Evolutionary conservation across 2,888 invertebrate genomes (phyloP), one percentile per base, ranked within the genome.

Genomic region (Dilophus febrilis): DNA sequence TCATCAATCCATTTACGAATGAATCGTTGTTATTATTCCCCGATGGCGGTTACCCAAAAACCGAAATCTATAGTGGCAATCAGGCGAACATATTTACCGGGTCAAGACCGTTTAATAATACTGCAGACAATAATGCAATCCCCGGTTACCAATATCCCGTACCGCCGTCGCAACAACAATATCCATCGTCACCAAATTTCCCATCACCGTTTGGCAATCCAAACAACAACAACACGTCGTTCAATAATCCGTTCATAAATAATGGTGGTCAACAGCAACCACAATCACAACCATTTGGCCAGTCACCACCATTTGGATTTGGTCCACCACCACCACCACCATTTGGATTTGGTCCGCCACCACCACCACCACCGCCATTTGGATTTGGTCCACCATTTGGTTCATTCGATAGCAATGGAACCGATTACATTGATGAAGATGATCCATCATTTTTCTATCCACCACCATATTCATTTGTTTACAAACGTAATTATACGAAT

Each of bases 371-470:
- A 11, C 38, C 29, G 17, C 27, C 37, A 10, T 17, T 26, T 18
- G 31, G 40, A 7, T 49, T 53, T 38, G 48, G 51, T 14, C 66
- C 69, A 53, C 51, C 52, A 37, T 71, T 71, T 62, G 66, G 68
- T 58, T 66, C 66, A 63, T 45, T 49, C 19, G 79, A 79, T 56
- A 77, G 76, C 53, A 81, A 78, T 64, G 71, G 72, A 50, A 72
- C 78, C 45, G 82, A 82, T 55, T 73, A 77, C 49, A 77, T 81
- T 65, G 85, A 86, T 68, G 85, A 84, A 65, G 87, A 88, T 65
- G 87, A 88, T 70, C 86, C 86, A 53, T 84, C 86, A 49, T 77
- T 87, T 40, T 88, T 86, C 56, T 86, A 88, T 70, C 87, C 87
- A 53, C 87, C 87, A 54, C 85, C 86, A 12, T 88, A 88, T 67